Evolutionary conservation across 1,140 invertebrate genomes (phyloP), one percentile per base, ranked within the genome.

Genomic region (Bombus fervidus): DNA sequence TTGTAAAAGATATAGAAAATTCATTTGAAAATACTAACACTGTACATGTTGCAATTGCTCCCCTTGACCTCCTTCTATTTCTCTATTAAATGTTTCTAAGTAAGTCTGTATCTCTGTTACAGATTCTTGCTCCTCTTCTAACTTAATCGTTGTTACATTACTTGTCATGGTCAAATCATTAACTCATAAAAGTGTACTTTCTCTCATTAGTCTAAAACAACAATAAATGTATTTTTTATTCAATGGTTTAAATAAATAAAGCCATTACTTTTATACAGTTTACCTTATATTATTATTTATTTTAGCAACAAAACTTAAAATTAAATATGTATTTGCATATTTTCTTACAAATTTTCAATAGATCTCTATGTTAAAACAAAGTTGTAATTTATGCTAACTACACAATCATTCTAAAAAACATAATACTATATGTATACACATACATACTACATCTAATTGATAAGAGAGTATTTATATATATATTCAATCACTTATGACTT

Each of bases 81-180:
- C 98, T 92, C 98, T 98, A 91, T 98, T 98, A 92, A 98, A 98
- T 6, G 97, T 97, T 79, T 97, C 97, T 68, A 98, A 94, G 91
- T 98, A 98, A 79, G 97, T 97, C 90, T 98, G 97, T 89, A 98
- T 97, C 88, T 98, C 97, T 62, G 96, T 97, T n/a, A 97, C 96
- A 86, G 94, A 95, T 91, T 95, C 95, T 86, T 95, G 95, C 53
- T 92, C 93, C 9, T 94, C 94, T 87, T 95, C 95, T 73, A 95
- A 83, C 43, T 95, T 95, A 89, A 95, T 95, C 4, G 94, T 92
- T 31, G 94, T 91, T 78, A 95, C 91, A 81, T 95, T 94, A 79
- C 90, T 89, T 83, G 94, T 91, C 95, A 95, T 95, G 86, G 86
- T 94, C 87, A 87, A 72, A 89, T 59, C 89, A 92, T 91, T 89